Percentiles rank a stretch among this genome's conserved stretches.
Conservation (phyloP, 2,888 invertebrate species). For the Lysandra coridon region DNA sequence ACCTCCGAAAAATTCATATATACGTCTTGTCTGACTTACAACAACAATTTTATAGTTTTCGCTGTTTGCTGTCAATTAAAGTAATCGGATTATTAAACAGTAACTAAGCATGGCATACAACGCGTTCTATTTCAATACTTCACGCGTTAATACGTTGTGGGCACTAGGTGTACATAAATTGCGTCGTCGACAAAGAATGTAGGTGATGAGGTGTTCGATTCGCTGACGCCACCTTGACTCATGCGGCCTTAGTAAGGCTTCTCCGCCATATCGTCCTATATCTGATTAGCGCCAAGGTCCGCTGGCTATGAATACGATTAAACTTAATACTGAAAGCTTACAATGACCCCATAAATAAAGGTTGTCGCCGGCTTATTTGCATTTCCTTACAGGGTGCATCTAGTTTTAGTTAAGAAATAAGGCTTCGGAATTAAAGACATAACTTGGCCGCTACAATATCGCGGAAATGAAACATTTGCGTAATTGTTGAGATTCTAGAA, state of each 20-base stretch:
- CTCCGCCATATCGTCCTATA: constrained; percentile 41
- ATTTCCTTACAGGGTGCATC: constrained; percentile 10
- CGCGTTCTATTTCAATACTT: not conserved
- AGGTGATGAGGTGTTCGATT: constrained; percentile 37
- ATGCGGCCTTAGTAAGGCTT: constrained; percentile 55
- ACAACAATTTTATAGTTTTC: not conserved
- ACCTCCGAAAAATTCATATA: not conserved
- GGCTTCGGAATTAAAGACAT: not conserved
- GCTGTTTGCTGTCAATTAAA: not conserved
- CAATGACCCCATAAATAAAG: constrained; percentile 22
- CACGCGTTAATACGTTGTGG: not conserved
- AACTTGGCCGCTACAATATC: not conserved
- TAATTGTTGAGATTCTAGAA: constrained; percentile 14
- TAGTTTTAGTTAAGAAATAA: not conserved
- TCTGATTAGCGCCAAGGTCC: constrained; percentile 39
- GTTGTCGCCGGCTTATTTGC: constrained; percentile 7
- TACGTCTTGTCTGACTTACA: not conserved
- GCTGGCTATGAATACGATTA: constrained; percentile 22
- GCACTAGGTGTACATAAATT: constrained; percentile 35
- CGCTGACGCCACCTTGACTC: constrained; percentile 59
- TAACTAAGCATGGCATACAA: not conserved
- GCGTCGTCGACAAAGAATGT: constrained; percentile 53
- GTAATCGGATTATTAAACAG: not conserved
- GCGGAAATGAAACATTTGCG: not conserved
- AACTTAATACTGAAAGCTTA: constrained; percentile 30